Conservation (phyloP, 2,113 vertebrate genomes). For the Alces alces region DNA sequence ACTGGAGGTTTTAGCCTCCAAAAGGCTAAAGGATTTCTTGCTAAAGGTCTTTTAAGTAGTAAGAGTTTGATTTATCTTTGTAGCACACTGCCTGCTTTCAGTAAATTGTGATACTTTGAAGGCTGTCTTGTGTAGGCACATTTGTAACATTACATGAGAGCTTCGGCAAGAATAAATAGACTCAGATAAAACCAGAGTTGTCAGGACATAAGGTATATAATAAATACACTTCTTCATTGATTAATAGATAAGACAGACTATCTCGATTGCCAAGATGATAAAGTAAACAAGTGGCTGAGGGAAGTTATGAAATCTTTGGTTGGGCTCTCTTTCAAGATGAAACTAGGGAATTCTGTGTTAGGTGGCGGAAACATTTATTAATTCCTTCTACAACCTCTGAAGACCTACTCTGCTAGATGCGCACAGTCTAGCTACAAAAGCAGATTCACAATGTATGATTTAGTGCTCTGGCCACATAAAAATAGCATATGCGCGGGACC, state of each 20-base stretch:
- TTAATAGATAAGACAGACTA: neutral
- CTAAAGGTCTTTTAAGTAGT: neutral
- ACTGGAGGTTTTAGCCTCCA: neutral
- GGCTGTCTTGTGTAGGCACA: neutral
- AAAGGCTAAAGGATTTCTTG: neutral
- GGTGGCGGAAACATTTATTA: neutral
- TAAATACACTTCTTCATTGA: neutral
- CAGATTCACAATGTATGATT: neutral
- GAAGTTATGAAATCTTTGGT: neutral
- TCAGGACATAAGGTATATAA: neutral
- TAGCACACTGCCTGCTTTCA: neutral
- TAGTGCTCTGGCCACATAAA: accelerated
- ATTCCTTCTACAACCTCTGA: neutral
- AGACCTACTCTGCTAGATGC: neutral
- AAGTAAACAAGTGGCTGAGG: neutral
- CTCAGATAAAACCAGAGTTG: neutral
- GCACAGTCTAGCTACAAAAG: neutral
- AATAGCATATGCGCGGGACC: neutral
- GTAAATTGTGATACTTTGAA: neutral
- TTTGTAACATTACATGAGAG: neutral
- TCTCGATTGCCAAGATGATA: neutral
- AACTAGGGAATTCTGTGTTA: neutral
- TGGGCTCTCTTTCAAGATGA: neutral
- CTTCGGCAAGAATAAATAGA: neutral
- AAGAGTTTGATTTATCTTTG: neutral